phyloP scores from a whole-genome alignment of 1,140 invertebrate genomes.

The Drosophila pachea region DNA sequence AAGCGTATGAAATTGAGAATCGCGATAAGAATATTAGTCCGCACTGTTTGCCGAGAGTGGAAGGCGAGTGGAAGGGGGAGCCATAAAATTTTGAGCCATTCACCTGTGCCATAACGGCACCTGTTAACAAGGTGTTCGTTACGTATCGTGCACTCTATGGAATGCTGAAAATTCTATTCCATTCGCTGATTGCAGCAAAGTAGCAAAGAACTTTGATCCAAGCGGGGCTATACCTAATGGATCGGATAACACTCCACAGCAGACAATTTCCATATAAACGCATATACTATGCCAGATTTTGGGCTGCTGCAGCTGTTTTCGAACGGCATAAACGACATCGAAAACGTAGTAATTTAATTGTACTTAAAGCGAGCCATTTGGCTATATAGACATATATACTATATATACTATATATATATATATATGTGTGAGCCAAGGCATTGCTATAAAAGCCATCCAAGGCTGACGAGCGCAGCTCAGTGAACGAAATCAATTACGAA shows the following conservation, averaged over 20 bases:
- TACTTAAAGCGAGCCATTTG: too few relatives aligned
- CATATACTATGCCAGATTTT: too few relatives aligned
- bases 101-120: slow-evolving; percentile 6
- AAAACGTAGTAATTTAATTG: too few relatives aligned
- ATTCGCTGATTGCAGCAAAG: slow-evolving; percentile 25
- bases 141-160: slow-evolving; percentile 28
- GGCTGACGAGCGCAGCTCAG: background rate
- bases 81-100: slow-evolving; percentile 2
- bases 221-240: too few relatives aligned
- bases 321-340: too few relatives aligned
- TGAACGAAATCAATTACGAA: background rate
- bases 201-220: slow-evolving; percentile 11
- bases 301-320: too few relatives aligned
- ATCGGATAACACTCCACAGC: too few relatives aligned
- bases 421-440: background rate
- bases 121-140: slow-evolving; percentile 60
- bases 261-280: too few relatives aligned
- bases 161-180: slow-evolving; percentile 58
- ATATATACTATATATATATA: background rate
- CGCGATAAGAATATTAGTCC: slow-evolving; percentile 46
- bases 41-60: slow-evolving; percentile 2
- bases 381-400: background rate
- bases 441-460: background rate
- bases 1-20: slow-evolving; percentile 31
- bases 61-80: background rate